Evolutionary conservation across 2,888 invertebrate genomes (phyloP), one percentile per base, ranked within the genome.

Genomic region (Euzophera pinguis): DNA sequence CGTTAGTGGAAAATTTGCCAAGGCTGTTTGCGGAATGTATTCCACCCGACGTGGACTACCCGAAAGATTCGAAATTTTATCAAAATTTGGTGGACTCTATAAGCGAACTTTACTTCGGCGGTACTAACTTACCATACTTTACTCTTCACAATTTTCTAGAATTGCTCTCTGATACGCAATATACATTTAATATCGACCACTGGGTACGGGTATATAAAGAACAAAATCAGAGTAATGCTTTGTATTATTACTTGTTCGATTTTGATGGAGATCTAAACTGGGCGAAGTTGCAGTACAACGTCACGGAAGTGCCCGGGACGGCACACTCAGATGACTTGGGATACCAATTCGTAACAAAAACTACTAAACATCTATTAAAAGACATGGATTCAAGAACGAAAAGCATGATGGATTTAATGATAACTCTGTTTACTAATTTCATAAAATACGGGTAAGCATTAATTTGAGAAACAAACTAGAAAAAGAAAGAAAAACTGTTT

Each of bases 31-130:
- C 68, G 54, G 53, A 61, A 16, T 61, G 64, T 27, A 65, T 75
- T 47, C 75, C 73, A 27, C 56, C 65, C n/a, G 58, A 71, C 29
- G 63, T 73, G 35, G 64, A 67, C 55, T 69, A 71, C 55, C 67
- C 66, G 10, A 50, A 55, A 0, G 59, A 60, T 5, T 67, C 69
- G 0, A 38, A 54, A 22, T 49, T 53, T 12, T 64, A 65, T 13
- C 58, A 49, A 49, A 34, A 61, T 10, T 59, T 71, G 29, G 66
- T 64, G 4, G 38, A 62, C 13, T 59, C 59, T 1, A 67, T 76
- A 5, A 53, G 53, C 27, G 10, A 69, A 17, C 62, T 64, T 53
- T 75, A 76, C 51, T 75, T 73, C 42, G 54, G 61, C 6, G 55
- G 51, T 29, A 37, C 43, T 0, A 52, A 60, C 13, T 63, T 63